Percentiles rank a stretch among this genome's conserved stretches.
Conservation (phyloP, 2,113 vertebrate species). For the Tetrao urogallus region DNA sequence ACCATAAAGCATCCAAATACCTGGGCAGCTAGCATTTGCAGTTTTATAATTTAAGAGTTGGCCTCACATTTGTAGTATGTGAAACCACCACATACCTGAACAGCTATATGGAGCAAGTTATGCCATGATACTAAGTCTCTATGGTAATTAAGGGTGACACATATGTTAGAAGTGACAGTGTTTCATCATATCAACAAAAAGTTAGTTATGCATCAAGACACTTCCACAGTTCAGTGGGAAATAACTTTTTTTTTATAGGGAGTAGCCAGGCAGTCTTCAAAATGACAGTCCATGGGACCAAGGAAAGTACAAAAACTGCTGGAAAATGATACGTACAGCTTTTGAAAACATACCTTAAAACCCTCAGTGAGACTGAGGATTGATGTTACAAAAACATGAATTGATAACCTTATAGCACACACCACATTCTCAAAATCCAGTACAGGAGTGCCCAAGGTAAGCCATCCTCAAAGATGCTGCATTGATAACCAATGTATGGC, state of each 20-base stretch:
- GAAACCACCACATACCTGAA: background rate
- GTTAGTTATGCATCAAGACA: background rate
- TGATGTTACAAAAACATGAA: conserved; percentile 4
- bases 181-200: background rate
- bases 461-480: background rate
- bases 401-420: background rate
- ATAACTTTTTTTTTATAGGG: background rate
- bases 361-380: background rate
- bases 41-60: background rate
- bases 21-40: background rate
- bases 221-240: background rate
- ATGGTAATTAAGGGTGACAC: background rate
- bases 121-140: background rate
- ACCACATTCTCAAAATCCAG: background rate
- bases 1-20: background rate
- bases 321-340: background rate
- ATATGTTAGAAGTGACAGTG: background rate
- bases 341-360: conserved; percentile 14
- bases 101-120: background rate
- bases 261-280: background rate
- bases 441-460: background rate
- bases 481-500: rapidly evolving
- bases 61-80: background rate
- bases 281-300: background rate
- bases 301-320: background rate